A percentile compares a stretch with the other conserved stretches of the same genome.
phyloP scores from a whole-genome alignment of 1,140 invertebrate species.

The Zophobas atratus region DNA sequence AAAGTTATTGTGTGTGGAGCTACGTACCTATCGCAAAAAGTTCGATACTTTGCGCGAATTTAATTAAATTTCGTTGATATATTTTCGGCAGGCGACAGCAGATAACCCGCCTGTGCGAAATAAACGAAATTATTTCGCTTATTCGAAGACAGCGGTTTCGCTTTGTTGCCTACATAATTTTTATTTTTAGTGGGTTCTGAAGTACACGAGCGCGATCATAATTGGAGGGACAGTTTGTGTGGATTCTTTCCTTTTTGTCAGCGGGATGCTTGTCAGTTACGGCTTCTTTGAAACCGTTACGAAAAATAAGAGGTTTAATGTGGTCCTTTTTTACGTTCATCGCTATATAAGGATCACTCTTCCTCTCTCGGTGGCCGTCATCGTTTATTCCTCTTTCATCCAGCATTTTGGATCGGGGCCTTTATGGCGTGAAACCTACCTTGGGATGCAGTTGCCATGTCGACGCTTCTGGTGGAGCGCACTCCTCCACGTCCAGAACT shows the following conservation, averaged over 20 bases:
- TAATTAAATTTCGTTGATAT: constrained; percentile 39
- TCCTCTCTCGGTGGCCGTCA: constrained; percentile 65
- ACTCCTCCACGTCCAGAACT: constrained; percentile 65
- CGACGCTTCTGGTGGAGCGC: constrained; percentile 68
- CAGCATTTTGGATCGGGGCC: constrained; percentile 66
- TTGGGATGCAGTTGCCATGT: constrained; percentile 57
- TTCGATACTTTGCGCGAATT: constrained; percentile 7
- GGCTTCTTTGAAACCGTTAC: constrained; percentile 67
- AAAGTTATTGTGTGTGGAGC: constrained; percentile 31
- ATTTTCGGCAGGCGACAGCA: constrained; percentile 43
- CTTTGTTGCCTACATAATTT: constrained; percentile 2
- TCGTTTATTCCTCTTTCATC: constrained; percentile 64
- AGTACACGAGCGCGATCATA: constrained; percentile 54
- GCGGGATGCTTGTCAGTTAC: constrained; percentile 70
- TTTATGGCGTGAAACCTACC: constrained; percentile 61
- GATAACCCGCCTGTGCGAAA: neutral
- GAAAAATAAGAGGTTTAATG: constrained; percentile 57
- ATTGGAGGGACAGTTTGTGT: constrained; percentile 61
- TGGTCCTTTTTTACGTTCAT: constrained; percentile 64
- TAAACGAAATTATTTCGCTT: constrained; percentile 1
- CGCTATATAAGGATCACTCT: constrained; percentile 67
- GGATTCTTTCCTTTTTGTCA: constrained; percentile 69
- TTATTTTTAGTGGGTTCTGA: constrained; percentile 58
- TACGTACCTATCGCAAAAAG: constrained; percentile 27
- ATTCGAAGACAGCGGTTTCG: neutral